A percentile compares a stretch with the other conserved stretches of the same genome.
Evolutionary conservation across 2,113 vertebrate genomes (phyloP).

Genomic region (Illadopsis cleaveri): DNA sequence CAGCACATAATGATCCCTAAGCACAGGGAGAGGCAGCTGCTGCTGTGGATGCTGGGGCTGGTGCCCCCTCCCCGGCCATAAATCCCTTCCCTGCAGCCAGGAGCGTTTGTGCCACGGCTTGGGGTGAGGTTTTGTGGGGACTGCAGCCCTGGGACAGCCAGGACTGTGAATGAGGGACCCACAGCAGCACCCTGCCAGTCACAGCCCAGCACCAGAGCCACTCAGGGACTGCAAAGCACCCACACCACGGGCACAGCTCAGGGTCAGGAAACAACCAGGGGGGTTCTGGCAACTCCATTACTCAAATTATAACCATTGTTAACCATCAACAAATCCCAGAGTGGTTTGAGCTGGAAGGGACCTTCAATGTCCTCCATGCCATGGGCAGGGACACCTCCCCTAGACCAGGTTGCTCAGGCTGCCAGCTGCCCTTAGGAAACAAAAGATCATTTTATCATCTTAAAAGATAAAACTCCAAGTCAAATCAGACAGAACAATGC

Average conservation of each 20-base stretch:
- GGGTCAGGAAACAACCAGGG: background rate
- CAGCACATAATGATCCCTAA: slow-evolving; percentile 33
- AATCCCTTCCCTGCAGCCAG: background rate
- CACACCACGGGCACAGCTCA: fast-evolving
- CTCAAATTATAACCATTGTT: too few relatives aligned
- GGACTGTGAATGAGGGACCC: background rate
- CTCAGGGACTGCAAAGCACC: background rate
- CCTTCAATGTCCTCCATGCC: background rate
- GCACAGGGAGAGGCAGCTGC: slow-evolving; percentile 11
- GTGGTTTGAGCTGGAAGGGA: too few relatives aligned
- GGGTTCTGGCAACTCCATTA: fast-evolving
- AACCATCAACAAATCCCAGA: background rate
- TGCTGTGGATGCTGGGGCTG: background rate
- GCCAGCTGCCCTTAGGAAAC: background rate
- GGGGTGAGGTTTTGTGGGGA: fast-evolving
- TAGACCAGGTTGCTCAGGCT: background rate
- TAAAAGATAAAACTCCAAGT: background rate
- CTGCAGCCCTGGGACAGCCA: too few relatives aligned
- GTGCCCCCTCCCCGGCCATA: background rate
- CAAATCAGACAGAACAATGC: background rate
- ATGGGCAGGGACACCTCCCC: background rate
- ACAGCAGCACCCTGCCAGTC: background rate
- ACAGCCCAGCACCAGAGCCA: background rate
- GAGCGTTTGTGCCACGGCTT: background rate
- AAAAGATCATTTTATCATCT: too few relatives aligned